These are phyloP conservation scores for Folsomia manolachei DNA, from an alignment of 2,888 invertebrate genomes.

Conservation along the genomic window DNA sequence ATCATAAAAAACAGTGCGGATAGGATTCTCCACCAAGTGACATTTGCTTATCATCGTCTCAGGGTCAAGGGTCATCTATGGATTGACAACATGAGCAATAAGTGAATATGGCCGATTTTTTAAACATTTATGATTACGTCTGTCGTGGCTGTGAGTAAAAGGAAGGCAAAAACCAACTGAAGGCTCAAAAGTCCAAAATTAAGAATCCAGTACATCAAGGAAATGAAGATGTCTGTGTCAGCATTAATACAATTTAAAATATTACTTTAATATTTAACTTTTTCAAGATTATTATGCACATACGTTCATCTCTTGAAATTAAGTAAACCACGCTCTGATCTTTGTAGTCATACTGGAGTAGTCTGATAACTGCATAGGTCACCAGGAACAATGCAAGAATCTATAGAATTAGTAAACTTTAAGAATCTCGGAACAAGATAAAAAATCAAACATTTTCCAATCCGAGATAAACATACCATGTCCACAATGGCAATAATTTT, in stretches of 20 bases:
- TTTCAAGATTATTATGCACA: slow-evolving; percentile 3
- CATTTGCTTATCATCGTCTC: slow-evolving; percentile 49
- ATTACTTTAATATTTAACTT: neutral
- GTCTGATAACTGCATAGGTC: slow-evolving; percentile 40
- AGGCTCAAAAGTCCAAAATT: slow-evolving; percentile 44
- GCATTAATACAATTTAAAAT: too few species aligned
- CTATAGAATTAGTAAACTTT: slow-evolving; percentile 21
- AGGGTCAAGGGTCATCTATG: slow-evolving; percentile 49
- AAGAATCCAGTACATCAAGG: slow-evolving; percentile 45
- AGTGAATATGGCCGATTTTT: neutral
- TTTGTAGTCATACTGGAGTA: slow-evolving; percentile 37
- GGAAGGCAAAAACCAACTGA: slow-evolving; percentile 47
- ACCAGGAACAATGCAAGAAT: slow-evolving; percentile 40
- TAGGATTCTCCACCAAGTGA: slow-evolving; percentile 42
- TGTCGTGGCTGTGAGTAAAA: slow-evolving; percentile 46
- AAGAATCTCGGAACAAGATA: slow-evolving; percentile 1
- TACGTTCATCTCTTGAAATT: slow-evolving; percentile 36
- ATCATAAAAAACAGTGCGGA: slow-evolving; percentile 41
- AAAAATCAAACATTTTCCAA: neutral
- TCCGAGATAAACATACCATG: slow-evolving; percentile 37
- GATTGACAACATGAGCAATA: too few species aligned
- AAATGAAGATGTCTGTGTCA: slow-evolving; percentile 33
- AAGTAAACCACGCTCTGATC: slow-evolving; percentile 40
- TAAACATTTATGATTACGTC: slow-evolving; percentile 31
- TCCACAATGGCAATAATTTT: slow-evolving; percentile 40